Evolutionary conservation across 2,888 invertebrate genomes (phyloP).

Genomic region (Gryllus longicercus): DNA sequence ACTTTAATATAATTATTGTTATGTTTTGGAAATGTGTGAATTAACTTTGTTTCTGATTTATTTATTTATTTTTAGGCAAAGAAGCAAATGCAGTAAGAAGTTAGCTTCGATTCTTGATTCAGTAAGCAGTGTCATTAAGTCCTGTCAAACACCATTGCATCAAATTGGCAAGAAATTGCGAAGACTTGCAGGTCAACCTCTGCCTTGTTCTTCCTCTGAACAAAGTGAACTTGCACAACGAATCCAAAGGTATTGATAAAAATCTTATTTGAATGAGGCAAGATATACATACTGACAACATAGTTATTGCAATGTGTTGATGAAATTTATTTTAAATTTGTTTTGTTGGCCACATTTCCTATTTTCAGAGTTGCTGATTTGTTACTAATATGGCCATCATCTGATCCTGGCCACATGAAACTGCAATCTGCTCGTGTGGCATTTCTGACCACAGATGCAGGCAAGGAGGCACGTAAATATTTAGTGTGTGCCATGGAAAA

Average conservation of each 20-base stretch:
- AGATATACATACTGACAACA: too few species aligned
- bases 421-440: neutral
- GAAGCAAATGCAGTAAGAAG: neutral
- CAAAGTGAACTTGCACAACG: constrained; percentile 33
- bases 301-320: too few species aligned
- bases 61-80: neutral
- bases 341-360: too few species aligned
- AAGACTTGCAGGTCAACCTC: constrained; percentile 33
- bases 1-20: too few species aligned
- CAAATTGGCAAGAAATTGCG: constrained; percentile 36
- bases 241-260: neutral
- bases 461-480: neutral
- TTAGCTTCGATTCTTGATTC: neutral
- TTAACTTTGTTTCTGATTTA: too few species aligned
- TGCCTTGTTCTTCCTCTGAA: constrained; percentile 35
- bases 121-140: neutral
- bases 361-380: neutral
- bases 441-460: neutral
- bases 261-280: too few species aligned
- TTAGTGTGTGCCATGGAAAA: neutral
- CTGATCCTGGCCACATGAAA: neutral
- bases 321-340: too few species aligned
- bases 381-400: neutral
- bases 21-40: too few species aligned
- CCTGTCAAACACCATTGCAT: constrained; percentile 29